These are phyloP conservation scores for Synchiropus splendidus DNA, from an alignment of 2,113 vertebrate species.

Conservation along the genomic window DNA sequence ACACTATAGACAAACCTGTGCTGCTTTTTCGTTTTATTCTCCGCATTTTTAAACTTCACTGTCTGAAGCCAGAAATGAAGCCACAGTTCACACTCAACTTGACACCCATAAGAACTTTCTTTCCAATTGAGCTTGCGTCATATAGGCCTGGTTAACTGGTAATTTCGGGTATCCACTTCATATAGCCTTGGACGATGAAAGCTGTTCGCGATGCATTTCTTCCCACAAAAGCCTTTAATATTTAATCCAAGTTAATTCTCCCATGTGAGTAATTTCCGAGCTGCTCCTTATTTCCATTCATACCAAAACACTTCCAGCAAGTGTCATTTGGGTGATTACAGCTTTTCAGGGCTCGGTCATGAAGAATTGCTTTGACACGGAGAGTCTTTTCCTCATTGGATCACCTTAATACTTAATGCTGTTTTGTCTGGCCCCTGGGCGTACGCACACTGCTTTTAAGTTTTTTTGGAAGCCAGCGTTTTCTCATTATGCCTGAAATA, in stretches of 20 bases:
- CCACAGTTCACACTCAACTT: no score
- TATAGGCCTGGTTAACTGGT: no score
- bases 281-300: constrained; percentile 3
- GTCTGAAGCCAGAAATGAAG: no score
- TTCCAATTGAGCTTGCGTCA: no score
- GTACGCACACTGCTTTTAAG: constrained; percentile 18
- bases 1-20: no score
- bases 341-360: not conserved
- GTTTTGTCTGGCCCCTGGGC: constrained; percentile 46
- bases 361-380: constrained; percentile 44
- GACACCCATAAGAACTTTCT: no score
- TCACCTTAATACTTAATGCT: constrained; percentile 53
- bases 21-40: no score
- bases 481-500: not conserved
- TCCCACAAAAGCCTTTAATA: constrained; percentile 3
- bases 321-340: constrained; percentile 28
- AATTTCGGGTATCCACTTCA: no score
- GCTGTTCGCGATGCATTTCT: no score
- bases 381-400: constrained; percentile 42
- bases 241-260: constrained; percentile 10
- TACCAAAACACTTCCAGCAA: not conserved
- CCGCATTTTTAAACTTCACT: no score
- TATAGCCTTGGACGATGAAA: no score
- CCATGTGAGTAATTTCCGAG: constrained; percentile 5
- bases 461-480: not conserved